A percentile compares a stretch with the other conserved stretches of the same genome.
These are phyloP conservation scores for Sebastes baramenuke DNA, from an alignment of 2,797 vertebrate genomes.

Conservation along the genomic window DNA sequence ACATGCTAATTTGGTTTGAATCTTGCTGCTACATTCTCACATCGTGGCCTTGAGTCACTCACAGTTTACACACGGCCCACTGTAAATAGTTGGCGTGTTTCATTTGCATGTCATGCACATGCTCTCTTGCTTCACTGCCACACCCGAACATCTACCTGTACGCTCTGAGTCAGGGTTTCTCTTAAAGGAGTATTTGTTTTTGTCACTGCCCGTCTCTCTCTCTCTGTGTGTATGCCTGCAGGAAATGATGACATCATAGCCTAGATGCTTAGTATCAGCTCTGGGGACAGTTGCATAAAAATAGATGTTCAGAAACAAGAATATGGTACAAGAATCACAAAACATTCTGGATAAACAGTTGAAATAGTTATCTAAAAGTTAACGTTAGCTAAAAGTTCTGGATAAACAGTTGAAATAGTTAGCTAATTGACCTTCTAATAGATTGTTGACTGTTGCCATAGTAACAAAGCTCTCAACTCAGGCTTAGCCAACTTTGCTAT, in stretches of 20 bases:
- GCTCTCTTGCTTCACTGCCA: neutral
- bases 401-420: too few species aligned
- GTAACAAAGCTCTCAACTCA: too few species aligned
- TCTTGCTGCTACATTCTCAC: neutral
- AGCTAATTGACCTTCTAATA: too few species aligned
- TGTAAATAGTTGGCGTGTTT: neutral
- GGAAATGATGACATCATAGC: constrained; percentile 1
- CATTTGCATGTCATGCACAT: neutral
- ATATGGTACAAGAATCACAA: too few species aligned
- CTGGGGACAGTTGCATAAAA: neutral
- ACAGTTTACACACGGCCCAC: neutral
- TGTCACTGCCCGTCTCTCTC: neutral
- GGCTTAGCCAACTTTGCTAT: too few species aligned
- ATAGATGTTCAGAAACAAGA: neutral
- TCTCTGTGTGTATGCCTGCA: neutral
- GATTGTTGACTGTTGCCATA: too few species aligned
- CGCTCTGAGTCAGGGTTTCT: neutral
- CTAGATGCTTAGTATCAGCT: neutral
- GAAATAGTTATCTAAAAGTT: too few species aligned
- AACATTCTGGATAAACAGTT: too few species aligned
- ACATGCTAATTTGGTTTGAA: neutral
- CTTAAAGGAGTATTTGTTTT: neutral
- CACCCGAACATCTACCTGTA: neutral
- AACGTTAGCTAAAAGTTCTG: too few species aligned
- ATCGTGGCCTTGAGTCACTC: neutral